These are phyloP conservation scores for Ooceraea biroi DNA, from an alignment of 1,140 invertebrate genomes.

Conservation along the genomic window DNA sequence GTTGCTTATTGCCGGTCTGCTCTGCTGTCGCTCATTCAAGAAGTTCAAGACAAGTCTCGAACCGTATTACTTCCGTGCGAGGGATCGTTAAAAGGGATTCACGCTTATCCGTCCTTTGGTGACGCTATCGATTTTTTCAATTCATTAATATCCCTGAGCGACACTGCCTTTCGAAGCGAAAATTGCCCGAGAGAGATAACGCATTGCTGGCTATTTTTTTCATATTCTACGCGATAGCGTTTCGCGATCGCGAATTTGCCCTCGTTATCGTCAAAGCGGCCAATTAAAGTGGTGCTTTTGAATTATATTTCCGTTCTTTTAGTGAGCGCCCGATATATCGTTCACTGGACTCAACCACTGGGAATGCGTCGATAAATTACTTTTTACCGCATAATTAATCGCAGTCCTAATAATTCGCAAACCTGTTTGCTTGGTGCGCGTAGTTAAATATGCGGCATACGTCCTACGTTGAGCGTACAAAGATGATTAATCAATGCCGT, in stretches of 20 bases:
- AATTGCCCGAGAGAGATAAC: conserved; percentile 51
- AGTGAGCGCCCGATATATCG: conserved; percentile 39
- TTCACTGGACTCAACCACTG: conserved; percentile 6
- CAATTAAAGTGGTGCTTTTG: conserved; percentile 37
- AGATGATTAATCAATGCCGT: conserved; percentile 68
- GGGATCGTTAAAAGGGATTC: conserved; percentile 60
- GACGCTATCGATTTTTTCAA: conserved; percentile 48
- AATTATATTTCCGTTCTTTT: conserved; percentile 37
- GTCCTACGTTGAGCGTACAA: conserved; percentile 60
- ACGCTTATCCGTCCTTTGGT: conserved; percentile 25
- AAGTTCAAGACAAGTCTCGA: conserved; percentile 60
- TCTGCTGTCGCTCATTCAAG: conserved; percentile 28
- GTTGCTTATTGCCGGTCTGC: conserved; percentile 30
- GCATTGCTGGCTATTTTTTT: conserved; percentile 36
- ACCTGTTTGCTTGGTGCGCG: conserved; percentile 42
- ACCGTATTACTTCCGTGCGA: conserved; percentile 63
- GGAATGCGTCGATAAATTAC: conserved; percentile 43
- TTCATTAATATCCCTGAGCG: conserved; percentile 45
- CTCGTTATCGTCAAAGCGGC: conserved; percentile 37
- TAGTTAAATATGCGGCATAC: conserved; percentile 49
- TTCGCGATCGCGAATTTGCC: conserved; percentile 18
- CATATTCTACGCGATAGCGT: conserved; percentile 12
- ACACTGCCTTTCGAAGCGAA: conserved; percentile 44
- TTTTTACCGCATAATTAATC: conserved; percentile 56
- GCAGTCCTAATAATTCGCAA: conserved; percentile 50